phyloP scores from a whole-genome alignment of 2,888 invertebrate genomes.

The Nemapogon koenigi region DNA sequence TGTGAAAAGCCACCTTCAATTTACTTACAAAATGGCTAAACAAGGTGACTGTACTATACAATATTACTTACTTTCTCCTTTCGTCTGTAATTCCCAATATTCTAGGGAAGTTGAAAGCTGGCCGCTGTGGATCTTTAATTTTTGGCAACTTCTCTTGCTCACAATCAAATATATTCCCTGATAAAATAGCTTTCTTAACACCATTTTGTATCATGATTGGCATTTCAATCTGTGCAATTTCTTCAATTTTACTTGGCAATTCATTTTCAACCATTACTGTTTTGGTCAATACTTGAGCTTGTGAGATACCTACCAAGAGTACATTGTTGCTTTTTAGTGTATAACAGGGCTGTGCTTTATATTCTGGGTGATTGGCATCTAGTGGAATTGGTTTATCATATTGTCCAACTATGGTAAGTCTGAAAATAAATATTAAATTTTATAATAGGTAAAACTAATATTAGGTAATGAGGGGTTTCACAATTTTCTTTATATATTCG shows the following conservation, averaged over 20 bases:
- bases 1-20: too few species aligned
- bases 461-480: too few species aligned
- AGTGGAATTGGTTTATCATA: conserved; percentile 39
- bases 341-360: conserved; percentile 67
- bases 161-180: conserved; percentile 77
- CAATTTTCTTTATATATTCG: too few species aligned
- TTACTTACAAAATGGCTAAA: too few species aligned
- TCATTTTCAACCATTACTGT: conserved; percentile 68
- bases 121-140: conserved; percentile 71
- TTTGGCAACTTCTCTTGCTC: conserved; percentile 80
- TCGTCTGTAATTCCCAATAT: conserved; percentile 75
- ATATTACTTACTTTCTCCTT: conserved; percentile 69
- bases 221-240: conserved; percentile 52
- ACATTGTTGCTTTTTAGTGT: conserved; percentile 68
- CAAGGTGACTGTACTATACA: too few species aligned
- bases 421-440: conserved; percentile 17
- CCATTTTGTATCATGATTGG: conserved; percentile 60
- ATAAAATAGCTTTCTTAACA: conserved; percentile 68
- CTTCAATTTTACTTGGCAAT: conserved; percentile 67
- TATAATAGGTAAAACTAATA: not conserved
- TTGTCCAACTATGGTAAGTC: conserved; percentile 47
- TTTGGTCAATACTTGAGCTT: conserved; percentile 85
- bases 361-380: conserved; percentile 70
- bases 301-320: conserved; percentile 73
- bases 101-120: conserved; percentile 75